These are phyloP conservation scores for Dendrolimus punctatus DNA, from an alignment of 1,140 invertebrate genomes.

Conservation along the genomic window DNA sequence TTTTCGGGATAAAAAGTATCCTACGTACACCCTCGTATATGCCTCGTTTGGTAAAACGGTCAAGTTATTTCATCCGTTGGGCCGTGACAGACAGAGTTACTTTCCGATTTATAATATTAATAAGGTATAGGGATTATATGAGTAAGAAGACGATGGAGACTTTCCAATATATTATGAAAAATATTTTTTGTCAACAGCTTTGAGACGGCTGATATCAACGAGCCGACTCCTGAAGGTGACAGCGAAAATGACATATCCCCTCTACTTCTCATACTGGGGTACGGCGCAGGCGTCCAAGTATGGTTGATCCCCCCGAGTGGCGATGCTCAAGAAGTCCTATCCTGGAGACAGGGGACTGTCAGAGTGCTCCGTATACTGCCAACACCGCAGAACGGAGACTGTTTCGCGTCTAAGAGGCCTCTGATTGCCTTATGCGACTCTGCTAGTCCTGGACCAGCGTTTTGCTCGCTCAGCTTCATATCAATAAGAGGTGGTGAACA, in stretches of 20 bases:
- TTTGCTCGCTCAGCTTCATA: slow-evolving; percentile 90
- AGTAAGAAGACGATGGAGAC: not conserved
- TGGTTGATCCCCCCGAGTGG: slow-evolving; percentile 87
- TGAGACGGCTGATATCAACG: slow-evolving; percentile 88
- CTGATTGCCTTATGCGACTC: slow-evolving; percentile 91
- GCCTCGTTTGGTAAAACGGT: no score
- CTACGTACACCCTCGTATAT: no score
- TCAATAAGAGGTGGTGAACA: slow-evolving; percentile 92
- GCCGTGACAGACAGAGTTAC: no score
- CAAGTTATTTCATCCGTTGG: no score
- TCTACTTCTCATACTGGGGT: slow-evolving; percentile 84
- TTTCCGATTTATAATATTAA: no score
- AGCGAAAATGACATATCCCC: slow-evolving; percentile 82
- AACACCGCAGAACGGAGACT: slow-evolving; percentile 80
- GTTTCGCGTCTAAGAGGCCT: slow-evolving; percentile 84
- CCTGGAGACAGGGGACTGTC: slow-evolving; percentile 90
- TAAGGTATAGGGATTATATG: not conserved
- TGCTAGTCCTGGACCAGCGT: slow-evolving; percentile 84
- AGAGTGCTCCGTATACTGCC: slow-evolving; percentile 88
- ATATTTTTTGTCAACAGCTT: slow-evolving; percentile 65
- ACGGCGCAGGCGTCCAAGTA: slow-evolving; percentile 69
- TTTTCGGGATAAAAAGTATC: no score
- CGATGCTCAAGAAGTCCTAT: slow-evolving; percentile 92
- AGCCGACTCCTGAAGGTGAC: slow-evolving; percentile 79
- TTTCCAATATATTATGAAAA: not conserved